Base-by-base conservation (phyloP, 1,140 invertebrate species). In the Cydia splendana region DNA sequence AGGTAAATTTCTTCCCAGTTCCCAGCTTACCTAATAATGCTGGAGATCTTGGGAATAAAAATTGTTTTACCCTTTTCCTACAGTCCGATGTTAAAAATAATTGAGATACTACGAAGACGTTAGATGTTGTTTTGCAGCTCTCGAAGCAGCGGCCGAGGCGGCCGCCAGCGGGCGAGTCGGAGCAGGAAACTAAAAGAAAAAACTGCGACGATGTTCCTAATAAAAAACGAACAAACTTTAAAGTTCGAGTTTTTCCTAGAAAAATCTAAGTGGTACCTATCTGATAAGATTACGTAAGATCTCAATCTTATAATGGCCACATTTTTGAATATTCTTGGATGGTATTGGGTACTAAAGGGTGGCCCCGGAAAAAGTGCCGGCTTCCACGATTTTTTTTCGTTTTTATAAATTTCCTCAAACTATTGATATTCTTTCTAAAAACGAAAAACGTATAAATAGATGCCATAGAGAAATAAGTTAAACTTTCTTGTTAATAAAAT, bases 121-220 rank as follows among this genome's bases (percentile, higher is more conserved):
- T 71, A 38, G 67, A 62, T 62, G 57, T 71, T 71, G 67, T 71
- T 71, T 71, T 71, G 30, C 67, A 71, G 67, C 67, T 15, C 67
- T 71, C 67, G 67, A 15, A 71, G 34, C 34, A 4, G 65, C 34
- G 30, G 24, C 12, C 65, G 24, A 67, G 65, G 12, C 65, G 65
- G 65, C 65, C 13, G 65, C 65, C 24, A 69, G 67, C 34, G 30
- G 57, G 65, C 67, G 18, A 71, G 30, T 12, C 15, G 34, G 18
- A 71, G 67, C 20, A 71, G 38, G 10, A 71, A 38, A 71, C 67
- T 71, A 71, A 38, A 62, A 62, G 57, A 62, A 62, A 62, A 71
- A n/a, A n/a, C 67, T 24, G 53, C 57, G 10, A 24, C 67, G 67
- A 18, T 45, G 30, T 9, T 71, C 67, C 34, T 42, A 20, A 45